phyloP scores from a whole-genome alignment of 2,797 vertebrate genomes.

The Rhinella marina region DNA sequence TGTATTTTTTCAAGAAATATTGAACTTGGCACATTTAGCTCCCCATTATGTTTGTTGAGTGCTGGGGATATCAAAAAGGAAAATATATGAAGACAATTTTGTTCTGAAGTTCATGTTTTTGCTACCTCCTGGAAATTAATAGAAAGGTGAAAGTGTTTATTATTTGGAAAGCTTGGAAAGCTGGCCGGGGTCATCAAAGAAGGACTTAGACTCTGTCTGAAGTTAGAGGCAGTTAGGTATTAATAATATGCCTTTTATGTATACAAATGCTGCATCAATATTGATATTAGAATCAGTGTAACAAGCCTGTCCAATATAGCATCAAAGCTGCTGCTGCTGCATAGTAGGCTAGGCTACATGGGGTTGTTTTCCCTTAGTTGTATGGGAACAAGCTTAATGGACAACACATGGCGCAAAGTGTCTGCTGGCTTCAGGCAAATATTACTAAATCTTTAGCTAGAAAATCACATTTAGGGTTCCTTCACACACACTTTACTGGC shows the following conservation, averaged over 20 bases:
- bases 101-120: conserved; percentile 58
- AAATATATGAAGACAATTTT: conserved; percentile 59
- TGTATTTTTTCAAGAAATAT: conserved; percentile 61
- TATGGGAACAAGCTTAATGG: neutral
- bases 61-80: conserved; percentile 52
- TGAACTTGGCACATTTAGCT: conserved; percentile 52
- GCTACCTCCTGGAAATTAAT: conserved; percentile 50
- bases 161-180: conserved; percentile 43
- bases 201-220: conserved; percentile 9
- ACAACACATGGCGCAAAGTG: neutral
- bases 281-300: conserved; percentile 39
- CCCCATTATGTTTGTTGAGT: conserved; percentile 42
- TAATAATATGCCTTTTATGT: conserved; percentile 30
- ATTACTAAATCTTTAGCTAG: neutral
- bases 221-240: conserved; percentile 35
- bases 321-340: neutral
- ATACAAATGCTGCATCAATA: conserved; percentile 46
- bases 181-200: conserved; percentile 46
- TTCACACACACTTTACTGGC: too few species aligned
- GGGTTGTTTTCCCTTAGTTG: neutral
- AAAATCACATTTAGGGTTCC: neutral
- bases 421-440: neutral
- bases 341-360: neutral
- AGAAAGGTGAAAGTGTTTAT: conserved; percentile 59
- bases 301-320: neutral